Conservation (phyloP, 2,888 invertebrate genomes). For the Agonum fuliginosum region DNA sequence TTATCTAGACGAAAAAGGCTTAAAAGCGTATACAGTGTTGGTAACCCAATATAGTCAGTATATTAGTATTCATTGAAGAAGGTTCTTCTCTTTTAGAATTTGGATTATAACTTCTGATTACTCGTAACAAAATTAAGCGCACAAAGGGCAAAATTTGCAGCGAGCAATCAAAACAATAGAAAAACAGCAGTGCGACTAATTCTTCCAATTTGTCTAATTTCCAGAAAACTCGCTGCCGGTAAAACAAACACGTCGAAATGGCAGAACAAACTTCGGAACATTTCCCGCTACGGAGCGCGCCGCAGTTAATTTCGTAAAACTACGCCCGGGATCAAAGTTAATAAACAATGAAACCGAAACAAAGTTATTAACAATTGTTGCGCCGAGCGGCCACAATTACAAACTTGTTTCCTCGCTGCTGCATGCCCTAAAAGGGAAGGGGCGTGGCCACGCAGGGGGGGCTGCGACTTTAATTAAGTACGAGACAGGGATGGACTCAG, state of each 20-base stretch:
- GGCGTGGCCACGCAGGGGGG: background rate
- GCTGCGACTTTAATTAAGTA: conserved; percentile 54
- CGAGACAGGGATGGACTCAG: conserved; percentile 33
- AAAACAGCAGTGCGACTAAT: conserved; percentile 7
- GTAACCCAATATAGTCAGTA: no score
- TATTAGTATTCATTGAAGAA: no score
- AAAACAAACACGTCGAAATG: conserved; percentile 43
- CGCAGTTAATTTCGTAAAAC: conserved; percentile 56
- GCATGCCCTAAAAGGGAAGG: conserved; percentile 45
- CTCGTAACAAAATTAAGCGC: no score
- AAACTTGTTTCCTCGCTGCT: conserved; percentile 32
- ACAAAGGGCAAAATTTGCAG: background rate
- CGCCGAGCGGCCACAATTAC: conserved; percentile 55
- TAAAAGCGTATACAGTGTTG: no score
- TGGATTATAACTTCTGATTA: no score
- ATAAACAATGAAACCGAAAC: conserved; percentile 59
- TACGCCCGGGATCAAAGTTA: conserved; percentile 57
- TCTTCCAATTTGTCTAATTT: conserved; percentile 42
- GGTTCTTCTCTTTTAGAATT: no score
- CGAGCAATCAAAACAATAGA: background rate
- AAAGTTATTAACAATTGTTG: conserved; percentile 59
- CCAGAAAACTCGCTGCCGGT: conserved; percentile 6
- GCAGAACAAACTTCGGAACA: conserved; percentile 47
- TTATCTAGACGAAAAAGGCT: no score
- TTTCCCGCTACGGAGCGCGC: background rate